These are phyloP conservation scores for Callitettix versicolor DNA, from an alignment of 1,140 invertebrate species.

Conservation along the genomic window DNA sequence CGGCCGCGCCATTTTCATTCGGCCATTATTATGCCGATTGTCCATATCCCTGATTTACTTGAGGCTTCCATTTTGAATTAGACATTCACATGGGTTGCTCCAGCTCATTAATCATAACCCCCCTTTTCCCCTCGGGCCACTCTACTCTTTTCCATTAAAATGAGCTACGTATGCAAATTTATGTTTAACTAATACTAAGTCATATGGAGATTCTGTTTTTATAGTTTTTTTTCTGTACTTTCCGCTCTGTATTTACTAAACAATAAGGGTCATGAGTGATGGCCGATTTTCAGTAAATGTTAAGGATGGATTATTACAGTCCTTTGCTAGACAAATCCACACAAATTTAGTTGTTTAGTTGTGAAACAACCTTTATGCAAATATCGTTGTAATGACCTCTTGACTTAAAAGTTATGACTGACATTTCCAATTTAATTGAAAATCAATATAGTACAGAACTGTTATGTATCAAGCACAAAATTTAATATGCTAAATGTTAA, in stretches of 20 bases:
- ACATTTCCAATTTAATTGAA: too few species aligned
- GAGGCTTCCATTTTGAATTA: slow-evolving; percentile 18
- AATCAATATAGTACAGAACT: too few species aligned
- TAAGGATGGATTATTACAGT: too few species aligned
- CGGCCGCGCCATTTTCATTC: slow-evolving; percentile 4
- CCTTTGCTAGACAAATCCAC: too few species aligned
- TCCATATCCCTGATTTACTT: slow-evolving; percentile 20
- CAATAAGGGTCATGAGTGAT: background rate
- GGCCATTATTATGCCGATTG: slow-evolving; percentile 17
- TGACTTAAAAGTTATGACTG: too few species aligned
- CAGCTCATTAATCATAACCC: slow-evolving; percentile 14
- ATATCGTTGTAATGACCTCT: too few species aligned
- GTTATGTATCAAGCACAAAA: too few species aligned
- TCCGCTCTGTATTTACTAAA: slow-evolving; percentile 5
- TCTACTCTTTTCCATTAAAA: slow-evolving; percentile 11
- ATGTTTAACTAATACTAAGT: slow-evolving; percentile 12
- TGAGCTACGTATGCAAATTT: slow-evolving; percentile 15
- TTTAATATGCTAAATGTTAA: too few species aligned
- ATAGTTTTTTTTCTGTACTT: too few species aligned
- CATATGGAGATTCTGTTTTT: slow-evolving; percentile 4
- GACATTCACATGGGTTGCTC: slow-evolving; percentile 12
- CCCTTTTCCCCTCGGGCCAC: background rate
- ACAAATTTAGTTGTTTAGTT: too few species aligned
- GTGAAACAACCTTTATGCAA: too few species aligned
- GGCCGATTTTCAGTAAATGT: too few species aligned